Base-by-base conservation (phyloP, 2,797 vertebrate species). In the Neosalanx taihuensis region DNA sequence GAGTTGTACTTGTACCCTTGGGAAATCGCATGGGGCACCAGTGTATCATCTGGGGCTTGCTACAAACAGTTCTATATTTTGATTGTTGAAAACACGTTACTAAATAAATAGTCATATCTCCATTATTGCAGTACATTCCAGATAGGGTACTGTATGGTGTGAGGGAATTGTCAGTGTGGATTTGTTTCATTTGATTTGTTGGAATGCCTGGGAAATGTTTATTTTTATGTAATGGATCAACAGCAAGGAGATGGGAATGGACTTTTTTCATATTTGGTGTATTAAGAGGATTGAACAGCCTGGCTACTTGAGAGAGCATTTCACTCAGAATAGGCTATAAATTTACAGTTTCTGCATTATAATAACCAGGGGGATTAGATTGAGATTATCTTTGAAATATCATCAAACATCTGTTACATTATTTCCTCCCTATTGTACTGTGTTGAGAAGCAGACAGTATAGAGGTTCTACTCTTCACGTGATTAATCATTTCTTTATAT, bases 131-230 rank as follows among this genome's bases (percentile, higher is more conserved):
- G 15, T 56, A n/a, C 51, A n/a, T 56, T n/a, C n/a, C 51, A n/a
- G 51, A 3, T 56, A 56, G 51, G 51, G 17, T n/a, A 46, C 41
- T 46, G 41, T 46, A 13, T n/a, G 51, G 5, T 56, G 51, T n/a
- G 4, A 17, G 51, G 17, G 15, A 17, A 56, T 56, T 56, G 15
- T 56, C 17, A 56, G 51, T 56, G 15, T 51, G 58, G 23, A 26
- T 26, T 26, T 46, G 51, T 65, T 87, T 82, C 81, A 65, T 73
- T 64, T 63, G 76, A 83, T 72, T 76, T 74, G 75, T 37, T 83
- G 88, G 89, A 91, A 90, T 91, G 89, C 86, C 86, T 90, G 88
- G 86, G 82, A 88, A 89, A 61, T 67, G 15, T 72, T 85, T 89
- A 89, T 91, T 90, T 89, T 86, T 91, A 88, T 69, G 59, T 69